These are phyloP conservation scores for Amazona guildingii DNA, from an alignment of 2,113 vertebrate species.

Conservation along the genomic window DNA sequence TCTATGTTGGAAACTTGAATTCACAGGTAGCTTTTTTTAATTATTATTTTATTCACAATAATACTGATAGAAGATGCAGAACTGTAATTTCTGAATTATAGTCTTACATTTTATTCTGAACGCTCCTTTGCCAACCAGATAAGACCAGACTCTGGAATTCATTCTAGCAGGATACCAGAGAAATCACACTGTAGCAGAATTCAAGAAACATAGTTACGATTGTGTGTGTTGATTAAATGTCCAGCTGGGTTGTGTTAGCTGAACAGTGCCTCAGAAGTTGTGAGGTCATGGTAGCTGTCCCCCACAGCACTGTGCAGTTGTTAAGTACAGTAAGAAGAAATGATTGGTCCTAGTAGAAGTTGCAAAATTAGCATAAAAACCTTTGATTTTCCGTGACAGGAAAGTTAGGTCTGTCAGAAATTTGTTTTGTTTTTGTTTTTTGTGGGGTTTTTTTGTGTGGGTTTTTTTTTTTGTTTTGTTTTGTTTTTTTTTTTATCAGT, in stretches of 20 bases:
- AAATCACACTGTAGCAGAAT: not conserved
- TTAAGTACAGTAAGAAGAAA: not conserved
- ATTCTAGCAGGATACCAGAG: not conserved
- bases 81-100: not conserved
- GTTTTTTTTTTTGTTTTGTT: too few relatives aligned
- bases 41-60: not conserved
- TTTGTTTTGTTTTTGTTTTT: not conserved
- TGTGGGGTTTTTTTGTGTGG: too few relatives aligned
- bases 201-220: not conserved
- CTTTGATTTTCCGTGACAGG: not conserved
- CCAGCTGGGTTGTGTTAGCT: not conserved
- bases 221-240: not conserved
- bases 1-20: constrained; percentile 96
- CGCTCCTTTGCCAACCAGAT: not conserved
- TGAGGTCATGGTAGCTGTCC: not conserved
- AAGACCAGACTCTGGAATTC: not conserved
- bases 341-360: not conserved
- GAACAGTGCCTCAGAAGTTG: not conserved
- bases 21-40: constrained; percentile 82
- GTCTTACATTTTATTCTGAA: not conserved
- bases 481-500: not conserved
- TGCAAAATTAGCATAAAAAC: not conserved
- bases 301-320: not conserved
- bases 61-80: not conserved
- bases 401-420: not conserved